These are phyloP conservation scores for Malurus leucopterus DNA, from an alignment of 2,797 vertebrate species.

Conservation along the genomic window DNA sequence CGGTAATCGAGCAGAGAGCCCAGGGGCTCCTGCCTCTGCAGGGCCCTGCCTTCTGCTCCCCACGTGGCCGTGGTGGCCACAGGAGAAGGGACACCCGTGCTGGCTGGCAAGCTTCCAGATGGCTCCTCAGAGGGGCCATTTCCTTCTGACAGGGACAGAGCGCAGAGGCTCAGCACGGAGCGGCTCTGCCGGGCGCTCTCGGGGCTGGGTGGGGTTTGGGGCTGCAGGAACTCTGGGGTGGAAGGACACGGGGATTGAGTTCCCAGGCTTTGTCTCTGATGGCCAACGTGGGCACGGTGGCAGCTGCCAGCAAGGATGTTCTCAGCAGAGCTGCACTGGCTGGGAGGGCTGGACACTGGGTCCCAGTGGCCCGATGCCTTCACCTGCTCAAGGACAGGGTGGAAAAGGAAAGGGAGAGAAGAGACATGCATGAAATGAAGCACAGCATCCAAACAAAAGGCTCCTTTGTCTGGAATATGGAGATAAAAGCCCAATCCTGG, in stretches of 20 bases:
- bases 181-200: not conserved
- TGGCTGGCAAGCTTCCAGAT: slow-evolving; percentile 48
- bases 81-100: not conserved
- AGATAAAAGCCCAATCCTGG: not conserved
- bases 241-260: not conserved
- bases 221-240: not conserved
- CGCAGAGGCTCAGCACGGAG: slow-evolving; percentile 38
- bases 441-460: not conserved
- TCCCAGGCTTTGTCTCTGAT: not conserved
- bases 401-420: not conserved
- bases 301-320: not conserved
- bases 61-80: not conserved
- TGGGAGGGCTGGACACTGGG: not conserved
- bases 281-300: not conserved
- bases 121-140: slow-evolving; percentile 35
- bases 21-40: not conserved
- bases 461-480: not conserved
- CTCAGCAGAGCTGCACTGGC: not conserved
- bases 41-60: not conserved
- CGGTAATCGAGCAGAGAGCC: not conserved
- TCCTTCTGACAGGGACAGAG: slow-evolving; percentile 44
- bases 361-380: not conserved
- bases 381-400: not conserved
- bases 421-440: not conserved
- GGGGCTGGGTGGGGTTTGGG: not conserved